Percentiles rank a stretch among this genome's conserved stretches.
Conservation (phyloP, 2,888 invertebrate genomes). For the Osmoderma eremita region DNA sequence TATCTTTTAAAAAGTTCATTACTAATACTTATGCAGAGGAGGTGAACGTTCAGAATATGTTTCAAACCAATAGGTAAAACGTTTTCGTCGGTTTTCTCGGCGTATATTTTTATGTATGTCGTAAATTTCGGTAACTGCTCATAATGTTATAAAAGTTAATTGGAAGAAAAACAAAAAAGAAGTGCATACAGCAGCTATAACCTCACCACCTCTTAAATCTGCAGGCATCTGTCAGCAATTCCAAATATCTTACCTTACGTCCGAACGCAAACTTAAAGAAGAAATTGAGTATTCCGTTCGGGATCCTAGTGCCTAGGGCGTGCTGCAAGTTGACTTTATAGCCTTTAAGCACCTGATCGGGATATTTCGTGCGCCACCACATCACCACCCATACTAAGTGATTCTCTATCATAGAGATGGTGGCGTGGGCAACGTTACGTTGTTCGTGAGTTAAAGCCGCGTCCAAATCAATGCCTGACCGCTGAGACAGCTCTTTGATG, state of each 20-base stretch:
- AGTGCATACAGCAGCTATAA: constrained; percentile 11
- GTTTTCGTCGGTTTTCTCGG: no score
- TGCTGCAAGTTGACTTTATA: constrained; percentile 92
- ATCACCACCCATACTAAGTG: constrained; percentile 91
- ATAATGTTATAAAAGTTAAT: constrained; percentile 20
- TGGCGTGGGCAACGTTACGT: constrained; percentile 88
- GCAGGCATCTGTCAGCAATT: constrained; percentile 8
- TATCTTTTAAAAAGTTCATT: no score
- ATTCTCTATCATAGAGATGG: constrained; percentile 94
- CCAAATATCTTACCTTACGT: constrained; percentile 74
- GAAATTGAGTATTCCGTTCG: constrained; percentile 87
- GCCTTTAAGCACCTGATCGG: constrained; percentile 84
- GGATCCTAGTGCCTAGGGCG: constrained; percentile 86
- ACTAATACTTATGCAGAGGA: no score
- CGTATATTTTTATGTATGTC: no score
- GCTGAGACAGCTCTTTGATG: constrained; percentile 85
- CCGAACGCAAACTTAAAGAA: constrained; percentile 89
- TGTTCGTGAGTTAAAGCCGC: constrained; percentile 85
- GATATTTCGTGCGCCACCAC: constrained; percentile 93
- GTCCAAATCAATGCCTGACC: constrained; percentile 86
- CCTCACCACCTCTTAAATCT: neutral
- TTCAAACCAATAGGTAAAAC: no score
- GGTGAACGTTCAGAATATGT: no score
- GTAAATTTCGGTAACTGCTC: neutral
- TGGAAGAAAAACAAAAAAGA: neutral